Evolutionary conservation across 2,797 vertebrate species (phyloP), one percentile per base, ranked within the genome.

Genomic region (Enteromius treurensis): DNA sequence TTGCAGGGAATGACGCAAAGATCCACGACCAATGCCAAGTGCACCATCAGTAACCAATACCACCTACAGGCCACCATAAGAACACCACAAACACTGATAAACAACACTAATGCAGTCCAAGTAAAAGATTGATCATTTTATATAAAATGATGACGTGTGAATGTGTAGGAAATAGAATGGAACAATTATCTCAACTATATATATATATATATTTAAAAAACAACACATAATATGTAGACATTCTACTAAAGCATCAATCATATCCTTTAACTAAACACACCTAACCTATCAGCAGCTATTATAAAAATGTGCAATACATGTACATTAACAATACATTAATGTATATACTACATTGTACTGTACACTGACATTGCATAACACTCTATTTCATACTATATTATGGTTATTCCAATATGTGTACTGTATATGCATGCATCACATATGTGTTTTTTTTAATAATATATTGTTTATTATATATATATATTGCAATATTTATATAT

Each of bases 21-120:
- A 99, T 55, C 98, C 98, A 71, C 96, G 95, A 62, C 98, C 98
- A 62, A 99, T 99, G 34, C 98, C 98, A 80, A 99, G 90, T 83
- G 97, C 96, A 79, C 98, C 98, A 23, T 99, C 98, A 0, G 98
- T 99, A 83, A 99, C 97, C 34, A 99, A 95, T 85, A 99, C 96
- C 88, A 99, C 93, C 98, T 99, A 85, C 4, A 87, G 87, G 60
- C 81, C 83, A 79, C 29, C 74, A 78, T 29, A 76, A 64, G 11
- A 75, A 82, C 5, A 78, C 67, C 64, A 77, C 29, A 42, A 60
- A 69, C 75, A 81, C 73, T 14, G 9, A 78, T 17, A 49, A 40
- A 17, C 49, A 85, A 60, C 10, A 10, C 32, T 17, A 40, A 73
- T 26, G 55, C 21, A 26, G 49, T 11, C 62, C 47, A 69, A 55